These are phyloP conservation scores for Clytia hemisphaerica DNA, from an alignment of 30 jellyfish, hydroid and myxozoan genomes.

Conservation along the genomic window DNA sequence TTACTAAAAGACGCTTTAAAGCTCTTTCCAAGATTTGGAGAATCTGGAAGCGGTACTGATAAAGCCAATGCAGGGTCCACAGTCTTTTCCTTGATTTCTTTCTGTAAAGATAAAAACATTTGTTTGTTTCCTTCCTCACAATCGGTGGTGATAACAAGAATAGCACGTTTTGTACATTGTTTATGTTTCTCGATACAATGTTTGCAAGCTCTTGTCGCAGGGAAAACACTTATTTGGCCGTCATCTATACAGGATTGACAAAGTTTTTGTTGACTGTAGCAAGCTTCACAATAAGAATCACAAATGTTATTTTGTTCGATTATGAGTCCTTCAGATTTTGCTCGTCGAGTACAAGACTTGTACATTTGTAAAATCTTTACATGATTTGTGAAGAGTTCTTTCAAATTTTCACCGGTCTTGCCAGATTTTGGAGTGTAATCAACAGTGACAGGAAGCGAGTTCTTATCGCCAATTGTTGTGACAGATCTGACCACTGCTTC, in stretches of 20 bases:
- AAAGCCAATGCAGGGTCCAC: too few species aligned
- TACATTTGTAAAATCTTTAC: constrained; percentile 34
- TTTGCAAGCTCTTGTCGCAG: constrained; percentile 25
- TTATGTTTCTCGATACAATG: constrained; percentile 3
- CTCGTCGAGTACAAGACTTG: constrained; percentile 26
- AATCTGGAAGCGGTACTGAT: constrained; percentile 34
- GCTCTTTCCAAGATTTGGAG: constrained; percentile 33
- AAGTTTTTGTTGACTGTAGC: constrained; percentile 5
- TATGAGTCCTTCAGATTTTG: constrained; percentile 24
- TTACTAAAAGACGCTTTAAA: too few species aligned
- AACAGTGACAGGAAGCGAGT: constrained; percentile 34
- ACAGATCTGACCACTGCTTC: constrained; percentile 37
- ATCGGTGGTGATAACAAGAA: constrained; percentile 28
- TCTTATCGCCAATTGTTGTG: constrained; percentile 32
- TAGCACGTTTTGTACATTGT: constrained; percentile 8
- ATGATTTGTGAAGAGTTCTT: constrained; percentile 21
- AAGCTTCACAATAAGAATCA: constrained; percentile 10
- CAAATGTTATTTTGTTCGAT: not conserved
- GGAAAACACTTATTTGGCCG: constrained; percentile 22
- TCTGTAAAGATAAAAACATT: too few species aligned
- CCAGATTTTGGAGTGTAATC: constrained; percentile 37
- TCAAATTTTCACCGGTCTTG: constrained; percentile 34
- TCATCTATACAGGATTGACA: constrained; percentile 14
- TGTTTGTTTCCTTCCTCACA: constrained; percentile 36
- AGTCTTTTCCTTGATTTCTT: too few species aligned